A percentile compares a stretch with the other conserved stretches of the same genome.
phyloP scores from a whole-genome alignment of 2,888 invertebrate genomes.

The Agonopterix alstromeriana region DNA sequence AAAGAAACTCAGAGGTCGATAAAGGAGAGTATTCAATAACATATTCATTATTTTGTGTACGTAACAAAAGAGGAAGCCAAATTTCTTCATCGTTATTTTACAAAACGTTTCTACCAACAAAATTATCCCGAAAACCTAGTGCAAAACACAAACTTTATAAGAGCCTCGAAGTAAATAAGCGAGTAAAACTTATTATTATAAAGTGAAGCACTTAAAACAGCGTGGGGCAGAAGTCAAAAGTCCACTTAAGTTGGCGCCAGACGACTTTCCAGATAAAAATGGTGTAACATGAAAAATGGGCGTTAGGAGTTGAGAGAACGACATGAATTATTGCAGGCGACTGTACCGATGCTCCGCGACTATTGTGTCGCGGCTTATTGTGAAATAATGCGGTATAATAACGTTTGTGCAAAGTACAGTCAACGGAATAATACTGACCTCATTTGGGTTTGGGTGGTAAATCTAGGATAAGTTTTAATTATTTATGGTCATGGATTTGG shows the following conservation, averaged over 20 bases:
- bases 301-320: constrained; percentile 40
- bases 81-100: no score
- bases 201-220: constrained; percentile 32
- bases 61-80: no score
- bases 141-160: background rate
- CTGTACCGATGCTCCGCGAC: constrained; percentile 33
- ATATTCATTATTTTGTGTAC: no score
- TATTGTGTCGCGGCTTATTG: constrained; percentile 30
- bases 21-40: no score
- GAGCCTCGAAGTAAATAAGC: constrained; percentile 1
- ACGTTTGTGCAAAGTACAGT: background rate
- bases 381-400: constrained; percentile 10
- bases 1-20: no score
- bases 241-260: constrained; percentile 55
- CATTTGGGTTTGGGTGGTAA: no score
- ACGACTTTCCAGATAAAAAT: constrained; percentile 52
- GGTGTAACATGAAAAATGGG: constrained; percentile 58
- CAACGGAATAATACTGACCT: no score
- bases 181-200: constrained; percentile 24
- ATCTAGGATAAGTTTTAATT: no score
- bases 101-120: no score
- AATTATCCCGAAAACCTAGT: background rate
- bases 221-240: constrained; percentile 50
- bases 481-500: no score
- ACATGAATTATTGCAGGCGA: constrained; percentile 47